A percentile compares a stretch with the other conserved stretches of the same genome.
Conservation (phyloP, 2,888 invertebrate species). For the Tenodera sinensis region DNA sequence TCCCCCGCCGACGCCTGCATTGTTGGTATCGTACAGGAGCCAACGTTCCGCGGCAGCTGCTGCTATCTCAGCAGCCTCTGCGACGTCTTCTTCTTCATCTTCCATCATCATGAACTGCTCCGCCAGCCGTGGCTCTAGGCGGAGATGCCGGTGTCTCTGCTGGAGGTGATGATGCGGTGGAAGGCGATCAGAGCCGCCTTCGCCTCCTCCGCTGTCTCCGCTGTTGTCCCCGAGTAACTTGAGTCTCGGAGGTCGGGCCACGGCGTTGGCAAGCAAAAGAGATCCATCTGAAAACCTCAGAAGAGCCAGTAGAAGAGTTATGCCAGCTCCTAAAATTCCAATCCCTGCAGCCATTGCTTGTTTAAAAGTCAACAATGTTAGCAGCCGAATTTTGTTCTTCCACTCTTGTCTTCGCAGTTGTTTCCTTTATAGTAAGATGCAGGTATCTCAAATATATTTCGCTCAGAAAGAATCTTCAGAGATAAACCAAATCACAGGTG, state of each 20-base stretch:
- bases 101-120: not conserved
- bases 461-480: not conserved
- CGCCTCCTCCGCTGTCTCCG: conserved; percentile 18
- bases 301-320: conserved; percentile 37
- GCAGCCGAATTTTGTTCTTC: conserved; percentile 1
- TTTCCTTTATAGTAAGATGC: not conserved
- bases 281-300: conserved; percentile 42
- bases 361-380: conserved; percentile 1
- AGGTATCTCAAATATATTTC: not conserved
- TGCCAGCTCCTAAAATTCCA: conserved; percentile 26
- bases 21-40: conserved; percentile 23
- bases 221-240: conserved; percentile 30
- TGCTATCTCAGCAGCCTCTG: conserved; percentile 16
- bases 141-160: conserved; percentile 32
- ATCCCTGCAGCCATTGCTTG: conserved; percentile 30
- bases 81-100: conserved; percentile 23
- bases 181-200: conserved; percentile 26
- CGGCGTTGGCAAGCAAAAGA: conserved; percentile 38
- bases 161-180: conserved; percentile 36
- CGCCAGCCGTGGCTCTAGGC: conserved; percentile 20
- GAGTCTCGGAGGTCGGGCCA: conserved; percentile 40
- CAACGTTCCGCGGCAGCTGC: conserved; percentile 28
- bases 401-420: not conserved
- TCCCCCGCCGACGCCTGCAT: conserved; percentile 20
- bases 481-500: not conserved